A percentile compares a stretch with the other conserved stretches of the same genome.
Evolutionary conservation across 2,797 vertebrate genomes (phyloP).

Genomic region (Apogon hyalosoma): DNA sequence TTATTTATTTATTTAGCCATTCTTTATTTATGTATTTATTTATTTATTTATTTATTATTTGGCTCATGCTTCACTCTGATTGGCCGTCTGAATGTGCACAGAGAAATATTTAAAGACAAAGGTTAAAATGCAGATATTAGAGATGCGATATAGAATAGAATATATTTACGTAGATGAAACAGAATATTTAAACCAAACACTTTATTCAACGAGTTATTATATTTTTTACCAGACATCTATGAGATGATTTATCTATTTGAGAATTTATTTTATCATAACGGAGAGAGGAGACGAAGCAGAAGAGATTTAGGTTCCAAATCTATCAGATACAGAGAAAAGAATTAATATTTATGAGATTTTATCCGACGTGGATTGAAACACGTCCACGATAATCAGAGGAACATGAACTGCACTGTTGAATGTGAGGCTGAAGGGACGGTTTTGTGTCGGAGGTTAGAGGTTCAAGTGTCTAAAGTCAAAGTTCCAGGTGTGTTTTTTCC

Average conservation of each 20-base stretch:
- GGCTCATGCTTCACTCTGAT: constrained; percentile 59
- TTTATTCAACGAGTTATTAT: constrained; percentile 20
- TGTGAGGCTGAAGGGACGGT: too few species aligned
- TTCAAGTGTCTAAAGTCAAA: too few species aligned
- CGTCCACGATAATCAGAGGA: constrained; percentile 8
- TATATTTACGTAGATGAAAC: too few species aligned
- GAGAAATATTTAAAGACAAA: constrained; percentile 21
- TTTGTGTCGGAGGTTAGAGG: too few species aligned
- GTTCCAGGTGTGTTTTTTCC: too few species aligned
- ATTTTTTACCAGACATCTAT: constrained; percentile 73
- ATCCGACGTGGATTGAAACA: constrained; percentile 25
- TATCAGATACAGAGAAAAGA: constrained; percentile 14
- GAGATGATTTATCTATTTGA: constrained; percentile 69
- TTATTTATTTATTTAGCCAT: not conserved
- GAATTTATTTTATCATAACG: constrained; percentile 77
- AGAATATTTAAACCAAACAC: too few species aligned
- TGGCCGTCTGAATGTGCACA: constrained; percentile 69
- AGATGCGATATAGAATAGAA: too few species aligned
- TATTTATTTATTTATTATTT: constrained; percentile 16
- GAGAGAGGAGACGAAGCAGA: constrained; percentile 2
- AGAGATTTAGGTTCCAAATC: constrained; percentile 32
- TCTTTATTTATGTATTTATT: not conserved
- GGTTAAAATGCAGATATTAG: too few species aligned
- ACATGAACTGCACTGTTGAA: too few species aligned
- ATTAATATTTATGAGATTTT: constrained; percentile 49